These are phyloP conservation scores for Fukomys damarensis DNA, from an alignment of 2,113 vertebrate species.

Conservation along the genomic window DNA sequence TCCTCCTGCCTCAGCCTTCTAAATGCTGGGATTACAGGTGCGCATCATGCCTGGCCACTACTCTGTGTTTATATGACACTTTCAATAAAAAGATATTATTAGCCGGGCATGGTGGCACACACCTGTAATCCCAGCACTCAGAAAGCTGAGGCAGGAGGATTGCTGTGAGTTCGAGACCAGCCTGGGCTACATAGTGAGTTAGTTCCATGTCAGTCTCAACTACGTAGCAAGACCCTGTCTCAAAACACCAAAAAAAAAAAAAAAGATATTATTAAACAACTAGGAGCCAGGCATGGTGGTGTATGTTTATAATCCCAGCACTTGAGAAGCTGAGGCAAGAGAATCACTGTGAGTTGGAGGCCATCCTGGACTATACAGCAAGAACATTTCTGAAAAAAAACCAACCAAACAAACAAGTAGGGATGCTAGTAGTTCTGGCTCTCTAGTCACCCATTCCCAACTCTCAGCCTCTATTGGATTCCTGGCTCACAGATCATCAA, in stretches of 20 bases:
- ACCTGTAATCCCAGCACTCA: not conserved
- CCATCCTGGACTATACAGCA: not conserved
- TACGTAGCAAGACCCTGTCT: too few relatives aligned
- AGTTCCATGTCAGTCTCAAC: too few relatives aligned
- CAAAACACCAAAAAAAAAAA: too few relatives aligned
- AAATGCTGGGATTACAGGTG: not conserved
- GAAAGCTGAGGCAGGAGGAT: not conserved
- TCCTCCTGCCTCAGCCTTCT: not conserved
- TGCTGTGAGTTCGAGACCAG: not conserved
- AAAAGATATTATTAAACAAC: not conserved
- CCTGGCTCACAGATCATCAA: not conserved
- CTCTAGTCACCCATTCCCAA: not conserved
- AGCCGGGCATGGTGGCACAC: not conserved
- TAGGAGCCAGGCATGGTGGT: not conserved
- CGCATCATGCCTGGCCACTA: not conserved
- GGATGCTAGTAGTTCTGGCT: not conserved
- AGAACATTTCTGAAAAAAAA: not conserved
- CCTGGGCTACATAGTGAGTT: not conserved
- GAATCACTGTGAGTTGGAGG: not conserved
- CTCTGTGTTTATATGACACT: not conserved
- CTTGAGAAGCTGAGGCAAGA: not conserved
- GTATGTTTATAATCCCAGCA: not conserved
- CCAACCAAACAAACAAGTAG: not conserved
- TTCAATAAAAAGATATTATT: not conserved
- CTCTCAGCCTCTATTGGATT: not conserved